Percentiles rank a stretch among this genome's conserved stretches.
Evolutionary conservation across 2,888 invertebrate genomes (phyloP).

Genomic region (Eretmocerus hayati): DNA sequence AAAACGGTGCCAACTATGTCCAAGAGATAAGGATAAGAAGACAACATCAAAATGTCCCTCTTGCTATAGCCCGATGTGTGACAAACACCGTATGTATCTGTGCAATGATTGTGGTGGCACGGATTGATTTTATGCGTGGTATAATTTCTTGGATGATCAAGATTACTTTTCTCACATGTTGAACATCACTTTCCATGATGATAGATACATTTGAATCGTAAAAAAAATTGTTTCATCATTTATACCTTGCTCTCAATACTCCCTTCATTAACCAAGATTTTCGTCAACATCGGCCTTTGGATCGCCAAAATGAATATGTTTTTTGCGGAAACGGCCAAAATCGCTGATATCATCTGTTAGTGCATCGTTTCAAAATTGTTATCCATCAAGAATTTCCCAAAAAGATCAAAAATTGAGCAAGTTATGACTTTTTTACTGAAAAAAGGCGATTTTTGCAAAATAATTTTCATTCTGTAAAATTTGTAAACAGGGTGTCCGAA

Average conservation of each 20-base stretch:
- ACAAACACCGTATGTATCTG: not conserved
- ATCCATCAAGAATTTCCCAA: not conserved
- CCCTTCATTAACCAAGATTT: not conserved
- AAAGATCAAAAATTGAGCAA: not conserved
- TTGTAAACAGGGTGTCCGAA: no score
- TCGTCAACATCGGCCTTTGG: not conserved
- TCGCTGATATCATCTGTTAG: not conserved
- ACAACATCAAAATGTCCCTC: constrained; percentile 1
- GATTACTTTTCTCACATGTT: no score
- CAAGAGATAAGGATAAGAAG: not conserved
- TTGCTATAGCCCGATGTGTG: constrained; percentile 1
- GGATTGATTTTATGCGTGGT: not conserved
- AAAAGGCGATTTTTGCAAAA: no score
- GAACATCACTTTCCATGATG: no score
- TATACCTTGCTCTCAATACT: not conserved
- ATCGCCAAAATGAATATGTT: not conserved
- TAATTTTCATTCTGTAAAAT: no score
- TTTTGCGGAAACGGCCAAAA: not conserved
- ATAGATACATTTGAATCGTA: no score
- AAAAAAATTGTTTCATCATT: no score
- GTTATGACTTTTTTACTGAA: not conserved
- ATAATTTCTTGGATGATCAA: no score
- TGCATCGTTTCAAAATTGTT: not conserved
- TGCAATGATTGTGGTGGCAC: constrained; percentile 2
- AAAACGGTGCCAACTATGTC: not conserved